Conservation (phyloP, 2,113 vertebrate genomes). For the Sturnira hondurensis region DNA sequence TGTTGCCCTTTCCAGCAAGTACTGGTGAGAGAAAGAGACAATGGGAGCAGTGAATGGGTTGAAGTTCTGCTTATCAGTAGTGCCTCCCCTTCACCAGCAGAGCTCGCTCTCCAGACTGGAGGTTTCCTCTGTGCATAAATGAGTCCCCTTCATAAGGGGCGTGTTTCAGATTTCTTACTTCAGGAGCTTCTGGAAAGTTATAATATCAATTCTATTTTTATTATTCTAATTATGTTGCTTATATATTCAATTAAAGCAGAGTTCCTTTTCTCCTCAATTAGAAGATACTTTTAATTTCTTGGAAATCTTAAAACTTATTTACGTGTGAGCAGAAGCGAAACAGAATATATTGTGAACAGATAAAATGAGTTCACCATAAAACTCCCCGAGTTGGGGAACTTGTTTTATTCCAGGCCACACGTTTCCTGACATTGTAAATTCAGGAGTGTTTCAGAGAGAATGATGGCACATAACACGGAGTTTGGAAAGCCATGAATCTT, state of each 20-base stretch:
- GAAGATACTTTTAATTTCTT: constrained; percentile 1
- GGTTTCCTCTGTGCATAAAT: not conserved
- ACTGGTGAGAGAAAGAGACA: not conserved
- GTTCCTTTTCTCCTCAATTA: not conserved
- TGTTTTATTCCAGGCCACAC: not conserved
- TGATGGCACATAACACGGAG: not conserved
- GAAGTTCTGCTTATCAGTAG: not conserved
- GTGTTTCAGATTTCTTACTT: not conserved
- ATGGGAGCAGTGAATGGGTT: not conserved
- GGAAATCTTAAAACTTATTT: constrained; percentile 12
- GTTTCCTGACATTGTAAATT: not conserved
- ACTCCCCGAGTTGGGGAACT: not conserved
- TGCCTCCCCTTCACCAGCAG: not conserved
- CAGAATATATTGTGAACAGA: not conserved
- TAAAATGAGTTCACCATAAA: constrained; percentile 8
- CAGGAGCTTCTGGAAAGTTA: not conserved
- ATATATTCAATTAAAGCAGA: not conserved
- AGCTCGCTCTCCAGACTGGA: not conserved
- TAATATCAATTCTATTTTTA: not conserved
- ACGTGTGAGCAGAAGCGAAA: not conserved
- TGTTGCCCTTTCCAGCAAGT: not conserved
- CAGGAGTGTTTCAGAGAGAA: constrained; percentile 6
- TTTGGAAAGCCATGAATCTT: not conserved
- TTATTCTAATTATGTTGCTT: not conserved
- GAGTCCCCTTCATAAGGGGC: not conserved